Percentiles rank a stretch among this genome's conserved stretches.
Evolutionary conservation across 2,113 vertebrate genomes (phyloP).

Genomic region (Takifugu flavidus): DNA sequence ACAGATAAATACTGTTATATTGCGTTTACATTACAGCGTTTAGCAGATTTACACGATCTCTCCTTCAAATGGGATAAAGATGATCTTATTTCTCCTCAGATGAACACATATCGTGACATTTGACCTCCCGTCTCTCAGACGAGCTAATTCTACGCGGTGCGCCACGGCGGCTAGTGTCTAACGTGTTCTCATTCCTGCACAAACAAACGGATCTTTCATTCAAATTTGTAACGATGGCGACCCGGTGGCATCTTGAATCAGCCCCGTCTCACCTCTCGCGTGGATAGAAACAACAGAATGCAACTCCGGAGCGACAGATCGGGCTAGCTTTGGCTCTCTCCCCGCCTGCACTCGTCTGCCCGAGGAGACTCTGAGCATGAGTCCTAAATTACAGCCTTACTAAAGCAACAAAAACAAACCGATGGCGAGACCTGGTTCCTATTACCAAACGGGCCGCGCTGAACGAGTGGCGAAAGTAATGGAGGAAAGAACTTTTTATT

Average conservation of each 20-base stretch:
- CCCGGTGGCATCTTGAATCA: background rate
- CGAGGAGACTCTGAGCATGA: slow-evolving; percentile 70
- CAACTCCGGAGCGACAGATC: slow-evolving; percentile 45
- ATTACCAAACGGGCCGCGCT: slow-evolving; percentile 62
- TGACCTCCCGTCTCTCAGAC: too few species aligned
- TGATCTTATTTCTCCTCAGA: too few species aligned
- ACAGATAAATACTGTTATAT: too few species aligned
- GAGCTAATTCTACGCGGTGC: too few species aligned
- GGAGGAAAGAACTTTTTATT: slow-evolving; percentile 44
- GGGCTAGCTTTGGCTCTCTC: slow-evolving; percentile 55
- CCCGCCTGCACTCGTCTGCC: slow-evolving; percentile 52
- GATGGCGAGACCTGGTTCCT: slow-evolving; percentile 70
- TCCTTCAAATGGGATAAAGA: too few species aligned
- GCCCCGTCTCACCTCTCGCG: slow-evolving; percentile 17
- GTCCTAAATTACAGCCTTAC: slow-evolving; percentile 70
- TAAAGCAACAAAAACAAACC: slow-evolving; percentile 71
- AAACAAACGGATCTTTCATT: slow-evolving; percentile 8
- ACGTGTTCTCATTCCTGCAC: too few species aligned
- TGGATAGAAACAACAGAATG: too few species aligned
- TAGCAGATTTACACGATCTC: too few species aligned
- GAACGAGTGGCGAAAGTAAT: slow-evolving; percentile 49
- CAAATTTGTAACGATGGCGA: slow-evolving; percentile 1
- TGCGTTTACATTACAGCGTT: too few species aligned
- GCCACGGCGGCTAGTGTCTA: too few species aligned
- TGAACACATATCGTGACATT: too few species aligned